A percentile compares a stretch with the other conserved stretches of the same genome.
These are phyloP conservation scores for Aselliscus stoliczkanus DNA, from an alignment of 2,797 vertebrate species.

Conservation along the genomic window DNA sequence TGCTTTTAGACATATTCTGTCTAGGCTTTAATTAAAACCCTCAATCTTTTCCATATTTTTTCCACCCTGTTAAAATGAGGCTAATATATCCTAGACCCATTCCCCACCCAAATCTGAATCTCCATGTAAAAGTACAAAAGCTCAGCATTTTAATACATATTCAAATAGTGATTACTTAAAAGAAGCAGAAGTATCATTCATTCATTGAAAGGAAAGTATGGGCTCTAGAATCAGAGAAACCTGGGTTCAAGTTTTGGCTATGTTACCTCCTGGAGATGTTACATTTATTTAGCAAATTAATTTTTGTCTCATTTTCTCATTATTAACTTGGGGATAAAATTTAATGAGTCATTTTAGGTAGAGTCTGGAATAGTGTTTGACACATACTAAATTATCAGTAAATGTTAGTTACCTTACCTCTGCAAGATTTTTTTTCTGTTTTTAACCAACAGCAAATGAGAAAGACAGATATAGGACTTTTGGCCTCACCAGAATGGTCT, in stretches of 20 bases:
- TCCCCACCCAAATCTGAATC: neutral
- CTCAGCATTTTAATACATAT: neutral
- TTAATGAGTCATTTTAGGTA: neutral
- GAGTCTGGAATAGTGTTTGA: neutral
- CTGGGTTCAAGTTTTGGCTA: neutral
- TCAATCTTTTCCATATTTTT: neutral
- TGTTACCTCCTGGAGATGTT: neutral
- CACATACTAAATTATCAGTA: neutral
- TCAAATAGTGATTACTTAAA: slow-evolving; percentile 12
- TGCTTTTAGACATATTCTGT: neutral
- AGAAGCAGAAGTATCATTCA: neutral
- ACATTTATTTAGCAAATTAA: neutral
- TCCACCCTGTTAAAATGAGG: neutral
- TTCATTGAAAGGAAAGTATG: neutral
- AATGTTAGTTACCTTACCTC: neutral
- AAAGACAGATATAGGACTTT: neutral
- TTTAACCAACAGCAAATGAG: neutral
- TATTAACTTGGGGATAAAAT: neutral
- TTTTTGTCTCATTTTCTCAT: slow-evolving; percentile 18
- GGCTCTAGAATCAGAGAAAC: neutral
- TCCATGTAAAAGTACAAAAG: neutral
- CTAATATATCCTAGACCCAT: neutral
- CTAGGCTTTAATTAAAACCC: neutral
- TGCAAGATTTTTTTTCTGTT: neutral
- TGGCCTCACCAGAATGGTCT: neutral